Conservation (phyloP, 2,113 vertebrate genomes). For the Etheostoma spectabile region DNA sequence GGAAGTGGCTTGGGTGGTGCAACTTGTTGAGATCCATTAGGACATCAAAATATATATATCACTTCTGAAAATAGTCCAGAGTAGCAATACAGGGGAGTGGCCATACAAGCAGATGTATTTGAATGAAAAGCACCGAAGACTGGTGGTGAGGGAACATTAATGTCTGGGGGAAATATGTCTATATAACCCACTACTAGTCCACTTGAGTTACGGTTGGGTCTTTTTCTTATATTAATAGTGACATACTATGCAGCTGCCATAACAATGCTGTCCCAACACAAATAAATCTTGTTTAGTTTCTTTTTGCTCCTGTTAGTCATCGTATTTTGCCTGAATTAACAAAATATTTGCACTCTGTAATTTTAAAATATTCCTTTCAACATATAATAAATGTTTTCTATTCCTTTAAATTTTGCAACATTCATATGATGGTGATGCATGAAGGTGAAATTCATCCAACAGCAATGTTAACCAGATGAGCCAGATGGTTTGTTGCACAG, state of each 20-base stretch:
- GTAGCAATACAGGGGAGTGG: background rate
- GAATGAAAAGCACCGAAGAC: constrained; percentile 9
- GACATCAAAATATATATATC: background rate
- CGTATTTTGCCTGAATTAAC: background rate
- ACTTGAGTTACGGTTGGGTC: background rate
- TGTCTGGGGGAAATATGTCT: background rate
- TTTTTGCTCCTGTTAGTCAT: background rate
- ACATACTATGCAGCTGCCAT: background rate
- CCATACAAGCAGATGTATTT: constrained; percentile 7
- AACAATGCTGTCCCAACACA: background rate
- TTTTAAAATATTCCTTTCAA: background rate
- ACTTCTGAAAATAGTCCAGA: constrained; percentile 50
- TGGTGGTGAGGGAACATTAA: background rate
- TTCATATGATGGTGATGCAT: background rate
- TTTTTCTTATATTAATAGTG: background rate
- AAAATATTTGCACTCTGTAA: background rate
- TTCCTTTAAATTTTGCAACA: background rate
- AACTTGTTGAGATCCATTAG: constrained; percentile 78
- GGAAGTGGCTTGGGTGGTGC: constrained; percentile 27
- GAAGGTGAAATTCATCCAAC: background rate
- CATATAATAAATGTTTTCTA: background rate
- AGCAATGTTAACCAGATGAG: no score
- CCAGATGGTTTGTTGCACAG: no score
- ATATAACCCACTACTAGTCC: background rate
- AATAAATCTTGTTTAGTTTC: background rate